phyloP scores from a whole-genome alignment of 2,797 vertebrate species.

The Schizopygopsis pylzovi region DNA sequence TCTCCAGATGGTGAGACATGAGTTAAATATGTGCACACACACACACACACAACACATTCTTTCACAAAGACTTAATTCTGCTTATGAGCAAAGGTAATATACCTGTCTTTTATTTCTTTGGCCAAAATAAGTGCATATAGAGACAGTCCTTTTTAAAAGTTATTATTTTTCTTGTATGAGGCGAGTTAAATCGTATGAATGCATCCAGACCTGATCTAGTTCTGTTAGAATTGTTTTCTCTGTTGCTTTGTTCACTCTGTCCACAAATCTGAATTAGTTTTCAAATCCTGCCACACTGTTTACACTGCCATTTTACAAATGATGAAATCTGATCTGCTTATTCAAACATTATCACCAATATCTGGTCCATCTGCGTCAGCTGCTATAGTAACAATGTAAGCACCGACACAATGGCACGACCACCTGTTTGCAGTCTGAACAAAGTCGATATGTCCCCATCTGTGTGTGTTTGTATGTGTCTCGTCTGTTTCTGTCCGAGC shows the following conservation, averaged over 20 bases:
- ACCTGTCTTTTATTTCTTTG: neutral
- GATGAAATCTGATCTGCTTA: conserved; percentile 10
- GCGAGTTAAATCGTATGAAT: neutral
- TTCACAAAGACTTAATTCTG: neutral
- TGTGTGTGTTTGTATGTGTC: neutral
- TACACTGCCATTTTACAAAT: conserved; percentile 13
- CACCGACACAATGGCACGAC: neutral
- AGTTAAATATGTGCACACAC: neutral
- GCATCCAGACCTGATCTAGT: neutral
- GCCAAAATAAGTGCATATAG: neutral
- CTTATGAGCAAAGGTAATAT: neutral
- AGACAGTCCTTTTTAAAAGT: neutral
- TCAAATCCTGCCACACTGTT: neutral
- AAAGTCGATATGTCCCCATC: neutral
- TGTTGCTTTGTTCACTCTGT: neutral
- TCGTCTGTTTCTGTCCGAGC: neutral
- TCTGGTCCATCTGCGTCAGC: neutral
- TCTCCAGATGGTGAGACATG: conserved; percentile 91
- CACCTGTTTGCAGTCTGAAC: neutral
- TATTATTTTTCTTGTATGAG: neutral
- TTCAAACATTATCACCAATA: neutral
- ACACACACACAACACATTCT: neutral
- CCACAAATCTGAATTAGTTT: neutral
- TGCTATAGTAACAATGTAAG: neutral
- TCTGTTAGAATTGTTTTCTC: neutral